These are phyloP conservation scores for Cherax quadricarinatus DNA, from an alignment of 1,140 invertebrate genomes.

Conservation along the genomic window DNA sequence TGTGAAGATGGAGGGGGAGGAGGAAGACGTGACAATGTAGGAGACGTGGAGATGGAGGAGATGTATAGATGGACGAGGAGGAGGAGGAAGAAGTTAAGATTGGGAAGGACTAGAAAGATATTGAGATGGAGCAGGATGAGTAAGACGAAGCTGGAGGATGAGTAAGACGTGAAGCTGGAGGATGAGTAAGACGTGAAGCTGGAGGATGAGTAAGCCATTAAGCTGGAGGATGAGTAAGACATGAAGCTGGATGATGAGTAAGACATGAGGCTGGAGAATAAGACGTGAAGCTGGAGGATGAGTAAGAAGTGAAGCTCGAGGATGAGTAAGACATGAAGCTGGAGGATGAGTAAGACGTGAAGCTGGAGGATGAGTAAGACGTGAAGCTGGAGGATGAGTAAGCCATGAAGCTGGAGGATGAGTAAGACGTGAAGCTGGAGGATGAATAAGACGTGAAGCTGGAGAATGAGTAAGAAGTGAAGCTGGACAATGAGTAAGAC, in stretches of 20 bases:
- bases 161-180: not conserved
- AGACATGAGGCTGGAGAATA: too few relatives aligned
- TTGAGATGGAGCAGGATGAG: not conserved
- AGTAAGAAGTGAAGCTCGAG: too few relatives aligned
- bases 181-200: not conserved
- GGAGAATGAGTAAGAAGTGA: not conserved
- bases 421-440: not conserved
- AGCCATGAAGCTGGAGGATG: not conserved
- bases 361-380: not conserved
- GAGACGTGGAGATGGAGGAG: too few relatives aligned
- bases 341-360: not conserved
- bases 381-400: too few relatives aligned
- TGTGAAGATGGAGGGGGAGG: too few relatives aligned
- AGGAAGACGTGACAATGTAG: too few relatives aligned
- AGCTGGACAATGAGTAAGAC: too few relatives aligned
- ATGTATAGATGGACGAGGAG: not conserved
- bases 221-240: too few relatives aligned
- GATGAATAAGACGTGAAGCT: not conserved
- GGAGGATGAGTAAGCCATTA: too few relatives aligned
- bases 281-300: not conserved
- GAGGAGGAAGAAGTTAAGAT: not conserved
- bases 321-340: not conserved
- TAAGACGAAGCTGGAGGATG: not conserved
- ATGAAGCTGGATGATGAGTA: too few relatives aligned
- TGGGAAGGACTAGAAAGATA: not conserved